Base-by-base conservation (phyloP, 2,888 invertebrate species). In the Ormyrus thymus region DNA sequence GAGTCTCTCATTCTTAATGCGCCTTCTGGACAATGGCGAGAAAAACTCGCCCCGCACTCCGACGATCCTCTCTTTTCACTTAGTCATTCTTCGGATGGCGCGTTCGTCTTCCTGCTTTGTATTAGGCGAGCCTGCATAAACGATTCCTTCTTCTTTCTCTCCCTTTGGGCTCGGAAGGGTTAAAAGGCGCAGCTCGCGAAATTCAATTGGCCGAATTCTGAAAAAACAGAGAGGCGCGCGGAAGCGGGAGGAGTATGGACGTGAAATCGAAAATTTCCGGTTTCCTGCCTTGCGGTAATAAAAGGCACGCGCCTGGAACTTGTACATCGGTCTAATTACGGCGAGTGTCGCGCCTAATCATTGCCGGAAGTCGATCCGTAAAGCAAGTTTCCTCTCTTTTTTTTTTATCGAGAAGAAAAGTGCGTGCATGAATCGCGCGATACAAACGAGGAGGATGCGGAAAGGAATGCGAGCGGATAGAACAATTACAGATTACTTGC, bases 21-120 rank as follows among this genome's bases (percentile, higher is more conserved):
- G 85, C 86, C 83, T 86, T 29, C 29, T 82, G 86, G 86, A 88
- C 88, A 88, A 87, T 87, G 86, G 85, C 85, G 86, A 86, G 86
- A 87, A 85, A 86, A 85, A 83, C 48, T 69, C 76, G 72, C 62
- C 84, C 84, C 84, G 84, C 85, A 81, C 79, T 80, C 76, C 62
- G 55, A 53, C 43, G 81, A 82, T 78, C 78, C 79, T 69, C 77
- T 73, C 80, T 80, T 83, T 70, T 81, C 79, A 76, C 79, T 58
- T 78, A 68, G 72, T 76, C 75, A 66, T 48, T 78, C 69, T 74
- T 73, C 66, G 58, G 65, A 68, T 70, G 79, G 76, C 81, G 76
- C 81, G 29, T 29, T 81, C 78, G 78, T 83, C 76, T 74, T 73
- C 51, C 8, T 43, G 45, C 15, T 78, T 72, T 72, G 56, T 51